Base-by-base conservation (phyloP, 23 tunicate species). In the Clavelina lepadiformis region DNA sequence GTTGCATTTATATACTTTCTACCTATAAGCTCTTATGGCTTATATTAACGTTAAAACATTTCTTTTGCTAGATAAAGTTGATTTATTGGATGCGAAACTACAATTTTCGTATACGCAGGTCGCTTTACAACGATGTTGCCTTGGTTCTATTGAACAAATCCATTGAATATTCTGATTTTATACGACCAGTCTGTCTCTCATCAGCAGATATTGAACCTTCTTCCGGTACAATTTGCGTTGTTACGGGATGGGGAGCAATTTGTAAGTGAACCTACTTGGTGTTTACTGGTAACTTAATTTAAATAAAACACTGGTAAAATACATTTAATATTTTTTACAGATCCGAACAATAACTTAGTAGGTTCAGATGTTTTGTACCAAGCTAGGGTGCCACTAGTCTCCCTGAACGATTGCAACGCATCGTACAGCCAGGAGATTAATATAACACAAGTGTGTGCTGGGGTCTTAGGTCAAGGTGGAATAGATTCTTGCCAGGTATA, bases 221-320 rank as follows among this genome's bases (percentile, higher is more conserved):
- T 18, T 5, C 59, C 15, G 46, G 44, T 1, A 45, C 78, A 19
- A 57, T 31, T 2, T 77, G 83, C 49, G 75, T 59, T 5, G 51
- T 44, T 2, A 67, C 83, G 31, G 83, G 83, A 7, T 68, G 20
- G 7, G 83, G 83, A 6, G 58, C 37, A 1, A 68, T 70, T 3
- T 75, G 72, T 77, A 59, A 68, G 34, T 35, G 21, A 24, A 3
- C 13, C 21, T 27, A 8, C 23, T 53, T 7, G 59, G 5, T n/a
- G n/a, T n/a, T 53, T 53, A n/a, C 59, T 53, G 59, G 26, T 53
- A 11, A 27, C 59, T 53, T 53, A 41, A 44, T 15, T 44, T 44
- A 44, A 44, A 44, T 11, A 11, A 11, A 44, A 15, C 49, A 44
- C 15, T 44, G 15, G 49, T 15, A 11, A 11, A 44, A 44, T 15